phyloP scores from a whole-genome alignment of 2,888 invertebrate species.

The Pteria penguin region DNA sequence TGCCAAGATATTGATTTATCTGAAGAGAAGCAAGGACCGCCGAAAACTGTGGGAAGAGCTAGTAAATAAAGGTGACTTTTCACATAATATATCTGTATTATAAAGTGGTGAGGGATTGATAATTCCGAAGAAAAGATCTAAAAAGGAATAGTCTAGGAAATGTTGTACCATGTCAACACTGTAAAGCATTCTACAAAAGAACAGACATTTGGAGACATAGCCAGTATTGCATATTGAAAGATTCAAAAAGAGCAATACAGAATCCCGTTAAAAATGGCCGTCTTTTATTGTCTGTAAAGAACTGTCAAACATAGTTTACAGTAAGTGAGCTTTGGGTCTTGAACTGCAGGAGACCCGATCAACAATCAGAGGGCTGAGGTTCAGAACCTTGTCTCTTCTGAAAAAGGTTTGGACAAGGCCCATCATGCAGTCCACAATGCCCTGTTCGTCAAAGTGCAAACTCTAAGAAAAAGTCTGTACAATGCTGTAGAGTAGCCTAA shows the following conservation, averaged over 20 bases:
- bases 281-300: constrained; percentile 9
- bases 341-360: too few species aligned
- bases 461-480: too few species aligned
- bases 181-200: constrained; percentile 34
- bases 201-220: constrained; percentile 43
- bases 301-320: background rate
- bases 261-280: constrained; percentile 14
- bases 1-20: constrained; percentile 3
- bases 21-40: constrained; percentile 25
- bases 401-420: too few species aligned
- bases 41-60: constrained; percentile 40
- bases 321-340: constrained; percentile 17
- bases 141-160: constrained; percentile 11
- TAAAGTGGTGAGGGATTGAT: constrained; percentile 36
- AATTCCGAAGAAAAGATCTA: constrained; percentile 38
- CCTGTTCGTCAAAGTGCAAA: too few species aligned
- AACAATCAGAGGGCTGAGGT: too few species aligned
- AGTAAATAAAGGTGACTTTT: constrained; percentile 41
- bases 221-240: constrained; percentile 26
- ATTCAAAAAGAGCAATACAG: background rate
- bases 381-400: too few species aligned
- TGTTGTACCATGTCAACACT: constrained; percentile 33
- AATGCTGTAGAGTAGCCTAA: too few species aligned
- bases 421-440: too few species aligned
- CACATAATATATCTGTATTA: constrained; percentile 36